Conservation (phyloP, 2,888 invertebrate species). For the Molanna angustata region DNA sequence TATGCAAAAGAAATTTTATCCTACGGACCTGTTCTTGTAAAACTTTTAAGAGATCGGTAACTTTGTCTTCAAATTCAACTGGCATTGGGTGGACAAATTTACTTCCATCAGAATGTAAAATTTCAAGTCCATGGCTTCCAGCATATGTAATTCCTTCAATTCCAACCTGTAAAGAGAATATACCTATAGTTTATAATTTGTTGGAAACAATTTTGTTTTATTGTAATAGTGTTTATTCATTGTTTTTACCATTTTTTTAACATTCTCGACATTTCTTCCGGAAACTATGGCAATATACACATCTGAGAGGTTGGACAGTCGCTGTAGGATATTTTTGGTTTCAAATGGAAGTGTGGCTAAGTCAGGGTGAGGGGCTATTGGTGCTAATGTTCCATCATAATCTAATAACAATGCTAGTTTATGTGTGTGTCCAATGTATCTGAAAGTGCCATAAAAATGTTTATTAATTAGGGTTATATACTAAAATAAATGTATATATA, state of each 20-base stretch:
- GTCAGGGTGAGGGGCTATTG: constrained; percentile 87
- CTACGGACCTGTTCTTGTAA: constrained; percentile 74
- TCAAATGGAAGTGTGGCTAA: constrained; percentile 81
- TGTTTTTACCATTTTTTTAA: constrained; percentile 83
- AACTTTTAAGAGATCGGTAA: constrained; percentile 70
- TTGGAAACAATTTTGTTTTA: background rate
- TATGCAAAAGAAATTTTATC: too few species aligned
- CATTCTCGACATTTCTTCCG: constrained; percentile 82
- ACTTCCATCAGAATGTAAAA: constrained; percentile 85
- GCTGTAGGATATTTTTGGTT: constrained; percentile 78
- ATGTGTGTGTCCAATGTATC: constrained; percentile 82
- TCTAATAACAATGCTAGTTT: constrained; percentile 81
- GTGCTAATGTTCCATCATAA: constrained; percentile 86
- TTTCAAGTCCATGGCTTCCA: constrained; percentile 85
- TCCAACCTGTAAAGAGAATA: constrained; percentile 57
- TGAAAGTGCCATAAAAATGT: too few species aligned
- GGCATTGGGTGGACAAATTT: constrained; percentile 92
- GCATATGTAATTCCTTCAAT: constrained; percentile 90
- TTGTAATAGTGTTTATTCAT: too few species aligned
- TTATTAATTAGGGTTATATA: too few species aligned
- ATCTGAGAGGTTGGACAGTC: constrained; percentile 80
- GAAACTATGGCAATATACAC: constrained; percentile 86
- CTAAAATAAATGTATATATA: too few species aligned
- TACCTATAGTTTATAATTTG: background rate
- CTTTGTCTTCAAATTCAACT: constrained; percentile 76